These are phyloP conservation scores for Argyra leucocephala DNA, from an alignment of 2,888 invertebrate genomes.

Conservation along the genomic window DNA sequence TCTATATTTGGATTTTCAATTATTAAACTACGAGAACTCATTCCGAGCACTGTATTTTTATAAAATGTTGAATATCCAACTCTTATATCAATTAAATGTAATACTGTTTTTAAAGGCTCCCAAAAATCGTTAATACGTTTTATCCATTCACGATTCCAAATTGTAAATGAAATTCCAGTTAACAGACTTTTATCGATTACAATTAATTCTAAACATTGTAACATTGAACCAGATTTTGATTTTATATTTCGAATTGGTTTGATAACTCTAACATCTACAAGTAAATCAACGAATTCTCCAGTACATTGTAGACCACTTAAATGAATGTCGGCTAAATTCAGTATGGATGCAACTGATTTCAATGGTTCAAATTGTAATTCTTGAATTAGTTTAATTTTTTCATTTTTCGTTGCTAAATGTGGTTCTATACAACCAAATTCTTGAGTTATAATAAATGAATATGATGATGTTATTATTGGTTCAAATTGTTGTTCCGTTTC, in stretches of 20 bases:
- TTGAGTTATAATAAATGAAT: slow-evolving; percentile 56
- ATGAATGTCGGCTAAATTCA: slow-evolving; percentile 35
- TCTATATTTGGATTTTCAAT: slow-evolving; percentile 63
- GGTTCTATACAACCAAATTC: slow-evolving; percentile 52
- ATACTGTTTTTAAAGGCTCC: slow-evolving; percentile 57
- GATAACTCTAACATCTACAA: slow-evolving; percentile 58
- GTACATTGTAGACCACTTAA: slow-evolving; percentile 17
- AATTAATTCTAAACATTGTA: slow-evolving; percentile 54
- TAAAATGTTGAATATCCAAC: slow-evolving; percentile 52
- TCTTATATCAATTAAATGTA: slow-evolving; percentile 62
- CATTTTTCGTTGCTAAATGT: background rate
- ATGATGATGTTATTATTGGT: slow-evolving; percentile 59
- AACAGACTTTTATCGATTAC: slow-evolving; percentile 54
- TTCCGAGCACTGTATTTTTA: slow-evolving; percentile 45
- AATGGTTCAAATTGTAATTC: slow-evolving; percentile 55
- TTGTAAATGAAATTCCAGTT: slow-evolving; percentile 50
- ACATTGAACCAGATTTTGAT: slow-evolving; percentile 24
- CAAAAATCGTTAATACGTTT: slow-evolving; percentile 50
- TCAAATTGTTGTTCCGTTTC: slow-evolving; percentile 48
- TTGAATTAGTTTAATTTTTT: slow-evolving; percentile 43
- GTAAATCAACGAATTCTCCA: slow-evolving; percentile 49
- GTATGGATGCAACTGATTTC: slow-evolving; percentile 43
- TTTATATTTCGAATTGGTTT: slow-evolving; percentile 54
- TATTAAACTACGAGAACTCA: slow-evolving; percentile 51
- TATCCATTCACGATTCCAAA: slow-evolving; percentile 64